phyloP scores from a whole-genome alignment of 2,113 vertebrate species.

The Cephalopterus ornatus region DNA sequence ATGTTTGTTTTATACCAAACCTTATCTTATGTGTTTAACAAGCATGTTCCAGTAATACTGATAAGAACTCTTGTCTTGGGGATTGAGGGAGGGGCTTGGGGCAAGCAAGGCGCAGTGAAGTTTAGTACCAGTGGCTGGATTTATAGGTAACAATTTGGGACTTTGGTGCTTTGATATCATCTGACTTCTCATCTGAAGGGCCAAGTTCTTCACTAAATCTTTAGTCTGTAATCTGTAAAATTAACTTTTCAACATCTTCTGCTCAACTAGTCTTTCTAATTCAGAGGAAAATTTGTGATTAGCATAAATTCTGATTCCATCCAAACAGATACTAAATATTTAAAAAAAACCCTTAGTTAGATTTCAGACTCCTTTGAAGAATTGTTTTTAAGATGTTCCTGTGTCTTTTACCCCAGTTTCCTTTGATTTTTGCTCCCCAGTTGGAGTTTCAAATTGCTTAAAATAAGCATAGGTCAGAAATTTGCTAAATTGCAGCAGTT shows the following conservation, averaged over 20 bases:
- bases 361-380: neutral
- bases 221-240: neutral
- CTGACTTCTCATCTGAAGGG: neutral
- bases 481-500: neutral
- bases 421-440: neutral
- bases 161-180: neutral
- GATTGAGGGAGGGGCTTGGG: neutral
- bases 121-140: neutral
- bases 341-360: neutral
- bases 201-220: neutral
- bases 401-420: neutral
- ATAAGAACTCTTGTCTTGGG: neutral
- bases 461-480: conserved; percentile 5
- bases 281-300: neutral
- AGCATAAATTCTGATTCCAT: neutral
- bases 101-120: neutral
- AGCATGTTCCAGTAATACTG: neutral
- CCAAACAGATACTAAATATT: neutral
- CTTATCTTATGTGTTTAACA: neutral
- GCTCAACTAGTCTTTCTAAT: neutral
- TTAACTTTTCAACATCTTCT: neutral
- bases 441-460: neutral
- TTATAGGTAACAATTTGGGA: neutral
- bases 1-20: neutral
- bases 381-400: neutral